Evolutionary conservation across 2,113 vertebrate genomes (phyloP).

Genomic region (Phylloscopus whistleri): DNA sequence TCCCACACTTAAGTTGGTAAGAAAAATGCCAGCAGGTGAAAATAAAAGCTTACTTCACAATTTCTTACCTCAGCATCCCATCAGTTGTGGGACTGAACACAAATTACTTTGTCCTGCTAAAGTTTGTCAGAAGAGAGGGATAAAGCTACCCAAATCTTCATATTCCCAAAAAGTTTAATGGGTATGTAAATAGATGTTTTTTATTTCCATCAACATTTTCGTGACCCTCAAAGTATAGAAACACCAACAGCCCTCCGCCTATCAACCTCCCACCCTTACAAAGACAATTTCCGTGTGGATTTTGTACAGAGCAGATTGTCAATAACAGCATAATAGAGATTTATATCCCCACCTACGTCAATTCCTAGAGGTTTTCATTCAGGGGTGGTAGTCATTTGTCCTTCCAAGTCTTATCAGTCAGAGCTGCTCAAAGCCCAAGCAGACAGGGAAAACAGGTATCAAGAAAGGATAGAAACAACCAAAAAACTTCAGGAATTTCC

Average conservation of each 20-base stretch:
- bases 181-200: neutral
- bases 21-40: neutral
- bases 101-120: neutral
- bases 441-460: neutral
- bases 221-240: accelerated
- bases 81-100: neutral
- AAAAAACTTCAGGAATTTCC: neutral
- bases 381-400: neutral
- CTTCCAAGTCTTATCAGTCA: neutral
- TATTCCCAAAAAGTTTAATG: neutral
- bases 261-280: neutral
- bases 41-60: neutral
- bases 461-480: neutral
- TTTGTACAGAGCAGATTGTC: neutral
- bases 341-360: neutral
- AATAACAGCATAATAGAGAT: neutral
- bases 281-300: neutral
- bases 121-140: neutral
- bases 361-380: neutral
- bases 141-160: neutral
- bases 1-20: neutral
- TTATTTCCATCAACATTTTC: neutral
- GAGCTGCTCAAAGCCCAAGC: neutral
- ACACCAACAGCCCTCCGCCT: neutral
- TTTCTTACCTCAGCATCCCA: neutral